These are phyloP conservation scores for Oscheius sp. DNA, from an alignment of 1,140 invertebrate genomes.

Conservation along the genomic window DNA sequence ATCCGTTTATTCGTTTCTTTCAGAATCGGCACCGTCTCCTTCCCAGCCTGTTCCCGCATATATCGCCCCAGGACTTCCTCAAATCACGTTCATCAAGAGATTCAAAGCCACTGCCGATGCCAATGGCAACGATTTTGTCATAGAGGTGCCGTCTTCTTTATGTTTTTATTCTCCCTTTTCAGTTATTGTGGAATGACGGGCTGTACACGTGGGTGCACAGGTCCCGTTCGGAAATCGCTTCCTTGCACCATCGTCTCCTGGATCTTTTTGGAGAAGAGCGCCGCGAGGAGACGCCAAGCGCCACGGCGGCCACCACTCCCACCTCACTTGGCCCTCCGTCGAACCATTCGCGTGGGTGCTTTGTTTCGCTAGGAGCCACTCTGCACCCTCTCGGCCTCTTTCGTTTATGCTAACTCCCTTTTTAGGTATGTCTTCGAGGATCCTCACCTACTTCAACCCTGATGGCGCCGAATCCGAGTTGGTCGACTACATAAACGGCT, in stretches of 20 bases:
- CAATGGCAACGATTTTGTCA: neutral
- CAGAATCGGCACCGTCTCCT: neutral
- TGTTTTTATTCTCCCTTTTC: neutral
- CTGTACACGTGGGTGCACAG: conserved; percentile 11
- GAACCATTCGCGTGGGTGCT: no score
- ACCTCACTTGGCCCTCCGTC: no score
- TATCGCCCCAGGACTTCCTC: no score
- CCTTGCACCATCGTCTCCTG: conserved; percentile 20
- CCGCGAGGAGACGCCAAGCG: neutral
- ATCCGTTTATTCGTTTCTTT: neutral
- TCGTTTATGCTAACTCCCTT: no score
- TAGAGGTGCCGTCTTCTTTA: neutral
- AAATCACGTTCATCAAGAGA: neutral
- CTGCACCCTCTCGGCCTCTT: no score
- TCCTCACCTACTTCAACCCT: conserved; percentile 11
- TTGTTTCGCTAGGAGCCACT: no score
- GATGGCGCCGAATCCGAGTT: conserved; percentile 1
- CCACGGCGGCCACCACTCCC: neutral
- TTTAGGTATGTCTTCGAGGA: no score
- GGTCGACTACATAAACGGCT: conserved; percentile 24
- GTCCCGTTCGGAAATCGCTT: neutral
- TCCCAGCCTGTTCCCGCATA: neutral
- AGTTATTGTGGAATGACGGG: conserved; percentile 30
- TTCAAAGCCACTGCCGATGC: neutral
- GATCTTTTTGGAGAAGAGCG: conserved; percentile 27